Evolutionary conservation across 2,113 vertebrate species (phyloP), one percentile per base, ranked within the genome.

Genomic region (Nerophis ophidion): DNA sequence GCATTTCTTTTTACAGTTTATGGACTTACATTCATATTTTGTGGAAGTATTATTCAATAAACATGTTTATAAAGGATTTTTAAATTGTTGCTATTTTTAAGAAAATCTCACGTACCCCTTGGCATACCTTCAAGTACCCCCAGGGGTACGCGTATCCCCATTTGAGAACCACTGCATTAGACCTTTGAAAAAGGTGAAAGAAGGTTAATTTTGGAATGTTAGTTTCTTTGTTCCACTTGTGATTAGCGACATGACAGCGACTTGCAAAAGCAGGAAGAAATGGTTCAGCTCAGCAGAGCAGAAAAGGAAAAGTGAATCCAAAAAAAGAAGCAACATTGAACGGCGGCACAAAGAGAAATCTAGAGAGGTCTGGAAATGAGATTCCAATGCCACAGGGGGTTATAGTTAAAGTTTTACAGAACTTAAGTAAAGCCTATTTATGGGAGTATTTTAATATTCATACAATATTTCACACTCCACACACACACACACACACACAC

Each of bases 401-500:
- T 35, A 47, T 70, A 74, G 76, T 80, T 74, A 78, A 83, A 85
- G 63, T 78, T 80, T 66, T 68, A 76, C 64, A 80, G 55, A 83
- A 80, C 68, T 78, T 81, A 65, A 83, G 72, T 67, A 61, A 83
- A 76, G 78, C 64, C 79, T 78, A 78, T 83, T 83, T 80, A 77
- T 76, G 72, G 83, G 59, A 74, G 55, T 63, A 72, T 68, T 78
- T 81, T 85, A 74, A 81, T 85, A 78, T 83, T 76, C 75, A 81
- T 85, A 70, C 51, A 72, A 66, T 70, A 75, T 77, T 77, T 81
- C 74, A 69, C 70, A 68, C 52, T 53, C 34, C 34, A 50, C 8
- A 54, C 35, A 52, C 44, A 57, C 33, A 48, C 46, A 52, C 26
- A 26, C 26, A 26, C 26, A 26, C 26, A 26, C 26, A 26, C 26